Base-by-base conservation (phyloP, 2,113 vertebrate genomes). In the Chaetodon trifascialis region DNA sequence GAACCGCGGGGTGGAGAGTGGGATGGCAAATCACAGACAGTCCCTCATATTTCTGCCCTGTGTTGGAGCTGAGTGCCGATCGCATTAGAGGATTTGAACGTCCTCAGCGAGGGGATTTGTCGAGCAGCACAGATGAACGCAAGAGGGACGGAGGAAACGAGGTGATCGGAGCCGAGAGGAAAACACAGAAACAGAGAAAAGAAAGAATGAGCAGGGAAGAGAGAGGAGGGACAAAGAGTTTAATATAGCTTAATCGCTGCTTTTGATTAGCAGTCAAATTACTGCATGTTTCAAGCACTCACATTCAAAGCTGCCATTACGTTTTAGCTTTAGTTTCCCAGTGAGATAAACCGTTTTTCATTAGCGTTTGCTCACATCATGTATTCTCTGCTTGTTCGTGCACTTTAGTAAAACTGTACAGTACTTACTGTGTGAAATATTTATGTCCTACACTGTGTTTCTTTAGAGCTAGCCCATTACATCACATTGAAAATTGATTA, bases 31-130 rank as follows among this genome's bases (percentile, higher is more conserved):
- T 73, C 62, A 47, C 54, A 49, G 19, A 73, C 36, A 70, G 34
- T n/a, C 11, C 46, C 60, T 67, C 25, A 52, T 77, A 63, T 74
- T 25, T 77, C 4, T 40, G 10, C 40, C 4, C 5, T 49, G 42
- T 59, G 30, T 25, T 25, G 69, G 54, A 68, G 64, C 54, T 34
- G 71, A 71, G 19, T 7, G 38, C 38, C 25, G 76, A 80, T 71
- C 3, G n/a, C 66, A 80, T 84, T 77, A 73, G 34, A 73, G 81
- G 38, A 46, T 56, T 46, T 83, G 44, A 58, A 64, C 44, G 62
- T 83, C 52, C 17, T 59, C 60, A 9, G 10, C 7, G 16, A 58
- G 16, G 73, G 55, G 42, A 83, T 80, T 79, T 67, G 30, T 49
- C 0, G 5, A 44, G 23, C 25, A 12, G 80, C 30, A 7, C 44